Conservation (phyloP, 2,797 vertebrate species). For the Lepilemur septentrionalis region DNA sequence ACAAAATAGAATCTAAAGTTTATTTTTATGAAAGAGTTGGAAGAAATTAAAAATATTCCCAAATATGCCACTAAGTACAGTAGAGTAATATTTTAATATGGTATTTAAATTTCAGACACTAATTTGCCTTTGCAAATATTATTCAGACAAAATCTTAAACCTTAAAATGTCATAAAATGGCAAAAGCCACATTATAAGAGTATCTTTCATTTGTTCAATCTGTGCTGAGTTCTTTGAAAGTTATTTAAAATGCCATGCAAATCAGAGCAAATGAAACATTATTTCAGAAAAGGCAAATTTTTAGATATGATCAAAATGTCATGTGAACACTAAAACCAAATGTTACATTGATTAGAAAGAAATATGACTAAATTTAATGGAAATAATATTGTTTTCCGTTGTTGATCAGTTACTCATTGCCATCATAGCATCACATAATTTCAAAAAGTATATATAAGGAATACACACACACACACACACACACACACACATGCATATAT, state of each 20-base stretch:
- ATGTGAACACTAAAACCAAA: neutral
- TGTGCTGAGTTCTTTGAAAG: constrained; percentile 64
- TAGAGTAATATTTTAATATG: constrained; percentile 29
- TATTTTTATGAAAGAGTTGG: constrained; percentile 39
- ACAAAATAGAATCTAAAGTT: neutral
- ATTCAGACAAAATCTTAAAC: constrained; percentile 36
- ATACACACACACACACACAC: neutral
- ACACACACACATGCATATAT: neutral
- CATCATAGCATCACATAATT: neutral
- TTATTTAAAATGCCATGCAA: constrained; percentile 36
- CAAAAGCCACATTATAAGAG: constrained; percentile 63
- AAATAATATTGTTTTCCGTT: neutral
- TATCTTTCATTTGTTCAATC: constrained; percentile 61
- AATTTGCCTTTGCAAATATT: constrained; percentile 56
- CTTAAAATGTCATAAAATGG: constrained; percentile 67
- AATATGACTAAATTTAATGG: neutral
- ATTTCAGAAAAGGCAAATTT: constrained; percentile 58
- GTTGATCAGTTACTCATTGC: neutral
- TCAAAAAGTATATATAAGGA: neutral
- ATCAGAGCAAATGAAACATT: constrained; percentile 40
- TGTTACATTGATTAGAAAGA: constrained; percentile 24
- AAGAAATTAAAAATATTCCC: neutral
- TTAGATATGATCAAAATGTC: neutral
- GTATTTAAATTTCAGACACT: constrained; percentile 53
- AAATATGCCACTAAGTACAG: neutral